phyloP scores from a whole-genome alignment of 1,140 invertebrate genomes.

The Lordiphosa stackelbergi region DNA sequence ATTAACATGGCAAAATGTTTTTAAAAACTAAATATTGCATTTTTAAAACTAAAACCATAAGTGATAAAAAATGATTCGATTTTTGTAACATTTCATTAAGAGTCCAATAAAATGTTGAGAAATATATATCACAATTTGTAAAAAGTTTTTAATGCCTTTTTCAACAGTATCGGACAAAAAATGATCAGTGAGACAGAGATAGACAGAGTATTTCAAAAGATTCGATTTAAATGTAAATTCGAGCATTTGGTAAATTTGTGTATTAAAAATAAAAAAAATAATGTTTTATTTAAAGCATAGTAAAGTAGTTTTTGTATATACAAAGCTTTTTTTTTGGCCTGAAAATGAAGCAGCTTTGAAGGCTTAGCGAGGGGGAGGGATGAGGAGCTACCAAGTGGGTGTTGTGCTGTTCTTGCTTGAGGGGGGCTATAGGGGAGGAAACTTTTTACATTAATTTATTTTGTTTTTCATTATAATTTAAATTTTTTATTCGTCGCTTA shows the following conservation, averaged over 20 bases:
- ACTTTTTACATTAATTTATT: constrained; percentile 65
- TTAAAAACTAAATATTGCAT: constrained; percentile 65
- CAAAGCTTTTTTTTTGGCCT: constrained; percentile 43
- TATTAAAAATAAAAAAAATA: constrained; percentile 16
- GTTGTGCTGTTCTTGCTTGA: constrained; percentile 6
- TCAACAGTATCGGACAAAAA: constrained; percentile 37
- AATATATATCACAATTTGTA: constrained; percentile 76
- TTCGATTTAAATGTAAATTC: constrained; percentile 3
- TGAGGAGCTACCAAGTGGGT: constrained; percentile 18
- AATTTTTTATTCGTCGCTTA: constrained; percentile 30
- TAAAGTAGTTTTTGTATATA: constrained; percentile 54
- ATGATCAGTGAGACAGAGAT: constrained; percentile 4
- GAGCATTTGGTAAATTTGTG: neutral
- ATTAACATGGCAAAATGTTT: constrained; percentile 66
- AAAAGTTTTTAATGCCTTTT: constrained; percentile 65
- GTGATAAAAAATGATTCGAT: constrained; percentile 56
- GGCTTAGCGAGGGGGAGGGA: constrained; percentile 10
- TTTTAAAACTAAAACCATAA: constrained; percentile 51
- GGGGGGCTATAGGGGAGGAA: constrained; percentile 11
- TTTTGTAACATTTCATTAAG: constrained; percentile 63
- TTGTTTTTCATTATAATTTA: constrained; percentile 29
- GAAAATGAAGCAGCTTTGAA: constrained; percentile 45
- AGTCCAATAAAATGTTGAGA: constrained; percentile 71
- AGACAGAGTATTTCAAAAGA: constrained; percentile 6
- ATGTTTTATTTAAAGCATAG: constrained; percentile 27